Base-by-base conservation (phyloP, 2,888 invertebrate genomes). In the Bruchidius siliquastri region DNA sequence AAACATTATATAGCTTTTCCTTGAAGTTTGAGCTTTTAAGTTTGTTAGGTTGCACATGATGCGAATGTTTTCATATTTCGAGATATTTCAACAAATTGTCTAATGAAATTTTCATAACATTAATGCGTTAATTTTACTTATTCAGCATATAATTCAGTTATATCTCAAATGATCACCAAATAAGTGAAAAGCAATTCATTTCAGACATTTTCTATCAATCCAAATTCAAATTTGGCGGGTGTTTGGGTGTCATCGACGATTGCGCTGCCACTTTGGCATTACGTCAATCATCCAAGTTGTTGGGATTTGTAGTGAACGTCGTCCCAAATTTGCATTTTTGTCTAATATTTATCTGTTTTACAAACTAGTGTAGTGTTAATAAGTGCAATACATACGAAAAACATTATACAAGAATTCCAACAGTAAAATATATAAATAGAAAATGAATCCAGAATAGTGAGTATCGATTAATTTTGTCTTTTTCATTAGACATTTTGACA, bases 381-480 rank as follows among this genome's bases (percentile, higher is more conserved):
- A 69, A 72, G 80, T 79, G 79, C 74, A 79, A 78, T 76, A 79
- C 66, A 77, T 72, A 75, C 75, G 71, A 70, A 73, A 73, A 75
- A 20, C 76, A 67, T 32, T 69, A 66, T 72, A 70, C 70, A 70
- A 75, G 73, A 26, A 21, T 72, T 73, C 73, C 72, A 68, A 70
- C 73, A 70, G 70, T 73, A 76, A 72, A 72, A 74, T 76, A 75
- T 75, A 79, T 72, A 76, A 74, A 72, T 74, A 74, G 76, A 82
- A 84, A 83, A 93, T 94, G 93, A 93, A 93, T 91, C 93, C 93
- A 83, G 93, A 94, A 91, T 94, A 93, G 93, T 94, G 88, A 93
- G 93, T 92, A 90, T 87, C 82, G 84, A 84, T 85, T 85, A 84
- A 85, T 82, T 82, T 69, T 82, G 81, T 81, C 78, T 80, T 79